Conservation (phyloP, 2,113 vertebrate species). For the Xenopus borealis region DNA sequence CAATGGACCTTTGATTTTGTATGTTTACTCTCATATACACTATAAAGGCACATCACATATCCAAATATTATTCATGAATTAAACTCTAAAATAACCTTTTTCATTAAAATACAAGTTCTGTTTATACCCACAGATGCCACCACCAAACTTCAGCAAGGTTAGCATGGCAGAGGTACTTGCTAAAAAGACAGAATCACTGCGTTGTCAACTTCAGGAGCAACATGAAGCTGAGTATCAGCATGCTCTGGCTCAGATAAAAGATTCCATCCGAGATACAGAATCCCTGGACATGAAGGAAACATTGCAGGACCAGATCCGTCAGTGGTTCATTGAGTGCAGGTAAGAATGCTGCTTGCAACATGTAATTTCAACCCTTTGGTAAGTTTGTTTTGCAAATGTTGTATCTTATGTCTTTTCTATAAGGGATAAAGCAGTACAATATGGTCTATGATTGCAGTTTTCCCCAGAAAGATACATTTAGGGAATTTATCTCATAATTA, state of each 20-base stretch:
- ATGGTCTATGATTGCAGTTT: too few relatives aligned
- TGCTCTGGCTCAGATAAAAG: conserved; percentile 62
- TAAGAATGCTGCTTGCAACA: conserved; percentile 47
- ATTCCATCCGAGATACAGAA: conserved; percentile 60
- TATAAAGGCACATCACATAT: too few relatives aligned
- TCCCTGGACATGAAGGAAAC: conserved; percentile 64
- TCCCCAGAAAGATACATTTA: too few relatives aligned
- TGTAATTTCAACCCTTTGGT: too few relatives aligned
- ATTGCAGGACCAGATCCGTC: conserved; percentile 75
- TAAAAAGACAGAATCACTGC: conserved; percentile 35
- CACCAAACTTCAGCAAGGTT: conserved; percentile 52
- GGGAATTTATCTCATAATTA: too few relatives aligned
- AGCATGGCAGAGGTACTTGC: conserved; percentile 41
- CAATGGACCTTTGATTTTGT: too few relatives aligned
- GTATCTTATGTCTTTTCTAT: too few relatives aligned
- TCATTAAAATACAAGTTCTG: background rate
- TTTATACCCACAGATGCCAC: conserved; percentile 58
- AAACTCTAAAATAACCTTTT: too few relatives aligned
- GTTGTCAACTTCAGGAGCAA: conserved; percentile 54
- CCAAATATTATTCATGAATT: too few relatives aligned
- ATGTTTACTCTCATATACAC: too few relatives aligned
- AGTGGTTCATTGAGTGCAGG: conserved; percentile 81
- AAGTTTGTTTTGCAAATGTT: too few relatives aligned
- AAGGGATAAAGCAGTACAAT: too few relatives aligned
- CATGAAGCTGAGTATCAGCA: conserved; percentile 59